Conservation (phyloP, 2,113 vertebrate genomes). For the Capreolus pygargus region DNA sequence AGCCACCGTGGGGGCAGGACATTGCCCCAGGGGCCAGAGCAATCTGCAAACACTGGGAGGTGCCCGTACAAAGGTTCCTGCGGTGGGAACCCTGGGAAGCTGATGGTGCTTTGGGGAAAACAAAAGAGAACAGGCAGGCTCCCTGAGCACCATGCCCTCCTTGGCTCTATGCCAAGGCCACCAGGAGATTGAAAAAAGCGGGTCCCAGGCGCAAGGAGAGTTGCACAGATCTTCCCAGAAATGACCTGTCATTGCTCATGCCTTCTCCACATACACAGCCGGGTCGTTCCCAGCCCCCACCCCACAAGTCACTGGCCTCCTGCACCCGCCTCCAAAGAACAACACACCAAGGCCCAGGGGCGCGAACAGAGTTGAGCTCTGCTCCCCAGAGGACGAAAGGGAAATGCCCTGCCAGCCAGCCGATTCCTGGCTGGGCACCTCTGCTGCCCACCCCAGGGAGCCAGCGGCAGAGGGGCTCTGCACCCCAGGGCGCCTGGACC, state of each 20-base stretch:
- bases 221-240: background rate
- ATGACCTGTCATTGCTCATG: background rate
- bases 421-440: background rate
- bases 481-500: background rate
- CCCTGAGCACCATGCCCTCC: background rate
- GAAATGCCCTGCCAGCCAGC: background rate
- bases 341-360: background rate
- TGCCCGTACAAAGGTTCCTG: background rate
- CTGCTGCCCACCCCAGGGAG: background rate
- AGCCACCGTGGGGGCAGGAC: background rate
- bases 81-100: background rate
- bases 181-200: background rate
- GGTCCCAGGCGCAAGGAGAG: background rate
- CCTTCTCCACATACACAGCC: background rate
- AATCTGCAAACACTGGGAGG: background rate
- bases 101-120: background rate
- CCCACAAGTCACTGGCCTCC: background rate
- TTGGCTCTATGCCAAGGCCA: background rate
- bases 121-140: background rate
- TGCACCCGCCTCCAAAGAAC: background rate
- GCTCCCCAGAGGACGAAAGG: background rate
- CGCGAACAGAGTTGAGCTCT: background rate
- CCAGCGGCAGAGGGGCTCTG: background rate
- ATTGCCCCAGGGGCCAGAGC: background rate
- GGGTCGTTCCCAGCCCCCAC: background rate